Evolutionary conservation across 2,797 vertebrate species (phyloP), one percentile per base, ranked within the genome.

Genomic region (Lepus oiostolus): DNA sequence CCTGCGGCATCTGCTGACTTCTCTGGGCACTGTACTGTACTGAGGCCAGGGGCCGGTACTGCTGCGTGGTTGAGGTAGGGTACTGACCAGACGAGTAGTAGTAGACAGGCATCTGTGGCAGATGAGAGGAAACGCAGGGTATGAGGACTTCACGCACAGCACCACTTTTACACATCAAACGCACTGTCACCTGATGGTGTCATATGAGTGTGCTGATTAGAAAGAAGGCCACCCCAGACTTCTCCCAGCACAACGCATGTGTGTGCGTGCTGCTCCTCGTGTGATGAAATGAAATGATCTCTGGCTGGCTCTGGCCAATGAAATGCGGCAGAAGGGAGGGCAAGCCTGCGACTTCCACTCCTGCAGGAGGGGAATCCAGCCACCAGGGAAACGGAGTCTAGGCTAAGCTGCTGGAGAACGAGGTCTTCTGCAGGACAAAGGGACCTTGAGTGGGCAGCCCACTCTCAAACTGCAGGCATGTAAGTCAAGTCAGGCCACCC

Each of bases 31-130:
- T 97, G 97, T 99, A 99, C 97, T 99, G 99, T 96, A 98, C 98
- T 10, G 99, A 99, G 93, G 99, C 98, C 96, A 98, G 96, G 91
- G 99, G 98, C 97, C 98, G 98, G 98, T 99, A 99, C 97, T 99
- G 99, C 96, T 99, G 99, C 84, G 98, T 97, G 98, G 98, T 97
- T 99, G 99, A 99, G 99, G 99, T 99, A 99, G 99, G 98, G 98
- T 99, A 99, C 98, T 99, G 99, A 98, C 99, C 97, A 96, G 98
- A 98, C 91, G 98, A 97, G 93, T 99, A 99, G 94, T 98, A 99
- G 98, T 99, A 99, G 58, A 99, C 97, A 96, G 99, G 98, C 98
- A 99, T 98, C 99, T 99, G 97, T 5, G 90, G 94, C 90, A 94
- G 47, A 42, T 12, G 74, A 35, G 30, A 24, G n/a, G 58, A 88